Percentiles rank a stretch among this genome's conserved stretches.
Conservation (phyloP, 2,113 vertebrate genomes). For the Eublepharis macularius region DNA sequence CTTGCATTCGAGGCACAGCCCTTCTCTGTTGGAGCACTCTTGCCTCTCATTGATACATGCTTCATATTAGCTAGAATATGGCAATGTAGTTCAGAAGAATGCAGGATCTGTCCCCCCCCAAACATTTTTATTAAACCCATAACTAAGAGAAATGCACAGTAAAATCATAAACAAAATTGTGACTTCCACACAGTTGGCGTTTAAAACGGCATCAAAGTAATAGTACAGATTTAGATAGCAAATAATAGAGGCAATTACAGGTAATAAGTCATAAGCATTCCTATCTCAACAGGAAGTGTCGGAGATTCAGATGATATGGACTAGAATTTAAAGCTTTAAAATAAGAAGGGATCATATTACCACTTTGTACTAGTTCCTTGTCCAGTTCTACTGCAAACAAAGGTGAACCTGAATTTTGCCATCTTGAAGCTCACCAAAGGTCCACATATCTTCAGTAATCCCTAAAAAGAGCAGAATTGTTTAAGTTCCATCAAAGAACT, state of each 20-base stretch:
- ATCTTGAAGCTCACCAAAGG: neutral
- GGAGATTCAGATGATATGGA: neutral
- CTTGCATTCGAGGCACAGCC: neutral
- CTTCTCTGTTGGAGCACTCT: neutral
- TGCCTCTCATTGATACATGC: neutral
- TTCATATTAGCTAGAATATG: neutral
- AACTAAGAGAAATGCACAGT: neutral
- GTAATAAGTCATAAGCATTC: neutral
- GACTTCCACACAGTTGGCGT: neutral
- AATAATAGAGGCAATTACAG: neutral
- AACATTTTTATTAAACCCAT: neutral
- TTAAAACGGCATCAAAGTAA: neutral
- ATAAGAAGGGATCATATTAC: neutral
- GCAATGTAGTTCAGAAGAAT: neutral
- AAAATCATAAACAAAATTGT: neutral
- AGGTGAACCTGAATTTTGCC: neutral
- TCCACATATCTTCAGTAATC: neutral
- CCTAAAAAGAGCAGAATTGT: neutral
- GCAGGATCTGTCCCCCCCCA: neutral
- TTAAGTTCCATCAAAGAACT: neutral
- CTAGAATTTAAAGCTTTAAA: neutral
- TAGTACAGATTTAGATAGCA: neutral
- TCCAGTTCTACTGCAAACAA: neutral
- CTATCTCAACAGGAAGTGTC: neutral
- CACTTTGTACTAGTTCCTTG: neutral